These are phyloP conservation scores for Enteromius trimaculatus DNA, from an alignment of 2,797 vertebrate genomes.

Conservation along the genomic window DNA sequence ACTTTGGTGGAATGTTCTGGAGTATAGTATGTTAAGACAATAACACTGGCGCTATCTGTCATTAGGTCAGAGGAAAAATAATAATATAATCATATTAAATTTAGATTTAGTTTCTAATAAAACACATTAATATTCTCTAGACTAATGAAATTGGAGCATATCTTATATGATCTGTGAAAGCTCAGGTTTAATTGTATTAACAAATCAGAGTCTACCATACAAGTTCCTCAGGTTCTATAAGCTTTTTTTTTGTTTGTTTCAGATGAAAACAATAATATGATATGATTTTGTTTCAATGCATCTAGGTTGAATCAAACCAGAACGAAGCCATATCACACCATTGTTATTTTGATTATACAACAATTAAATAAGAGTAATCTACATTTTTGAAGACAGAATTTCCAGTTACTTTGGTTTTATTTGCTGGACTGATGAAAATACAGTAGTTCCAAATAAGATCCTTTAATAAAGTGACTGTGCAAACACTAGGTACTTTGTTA, in stretches of 20 bases:
- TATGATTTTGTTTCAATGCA: background rate
- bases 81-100: conserved; percentile 14
- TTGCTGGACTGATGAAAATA: background rate
- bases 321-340: background rate
- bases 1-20: background rate
- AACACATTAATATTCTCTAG: conserved; percentile 11
- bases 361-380: background rate
- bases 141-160: background rate
- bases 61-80: background rate
- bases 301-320: background rate
- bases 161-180: background rate
- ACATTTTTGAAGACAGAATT: background rate
- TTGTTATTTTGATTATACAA: background rate
- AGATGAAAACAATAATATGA: background rate
- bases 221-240: background rate
- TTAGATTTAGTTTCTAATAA: conserved; percentile 1
- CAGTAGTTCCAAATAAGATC: background rate
- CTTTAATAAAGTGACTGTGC: too few species aligned
- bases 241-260: background rate
- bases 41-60: background rate
- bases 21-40: conserved; percentile 2
- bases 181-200: conserved; percentile 18
- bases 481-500: too few species aligned
- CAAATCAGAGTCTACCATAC: background rate
- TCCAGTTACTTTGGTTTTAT: background rate